These are phyloP conservation scores for Chloroclysta siterata DNA, from an alignment of 2,888 invertebrate genomes.

Conservation along the genomic window DNA sequence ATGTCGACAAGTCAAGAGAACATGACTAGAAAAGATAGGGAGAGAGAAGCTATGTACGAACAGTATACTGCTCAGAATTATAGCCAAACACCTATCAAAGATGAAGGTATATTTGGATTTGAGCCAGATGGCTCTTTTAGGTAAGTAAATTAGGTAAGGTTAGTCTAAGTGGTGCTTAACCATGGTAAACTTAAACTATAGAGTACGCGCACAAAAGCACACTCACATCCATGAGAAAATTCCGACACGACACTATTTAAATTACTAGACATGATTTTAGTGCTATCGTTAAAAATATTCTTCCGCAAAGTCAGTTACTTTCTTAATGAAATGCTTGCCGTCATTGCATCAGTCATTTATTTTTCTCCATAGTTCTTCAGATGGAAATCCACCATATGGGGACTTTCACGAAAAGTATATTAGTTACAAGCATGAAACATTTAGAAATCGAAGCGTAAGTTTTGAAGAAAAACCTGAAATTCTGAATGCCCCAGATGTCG, in stretches of 20 bases:
- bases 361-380: conserved; percentile 84
- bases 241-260: conserved; percentile 13
- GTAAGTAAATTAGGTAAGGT: conserved; percentile 51
- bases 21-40: conserved; percentile 80
- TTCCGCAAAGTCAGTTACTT: conserved; percentile 17
- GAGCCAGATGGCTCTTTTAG: conserved; percentile 82
- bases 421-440: conserved; percentile 88
- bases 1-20: conserved; percentile 88
- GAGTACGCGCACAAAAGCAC: conserved; percentile 23
- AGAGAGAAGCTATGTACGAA: conserved; percentile 73
- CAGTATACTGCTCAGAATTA: conserved; percentile 80
- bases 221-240: conserved; percentile 17
- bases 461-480: conserved; percentile 86
- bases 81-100: conserved; percentile 84
- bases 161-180: neutral
- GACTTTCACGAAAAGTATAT: conserved; percentile 93
- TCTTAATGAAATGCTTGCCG: conserved; percentile 53
- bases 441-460: conserved; percentile 90
- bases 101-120: conserved; percentile 85
- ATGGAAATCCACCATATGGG: conserved; percentile 86
- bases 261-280: conserved; percentile 10
- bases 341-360: conserved; percentile 68
- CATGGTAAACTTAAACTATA: conserved; percentile 3
- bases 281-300: conserved; percentile 7
- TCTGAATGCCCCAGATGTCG: conserved; percentile 63